Conservation (phyloP, 2,797 vertebrate genomes). For the Loris lydekkerianus region DNA sequence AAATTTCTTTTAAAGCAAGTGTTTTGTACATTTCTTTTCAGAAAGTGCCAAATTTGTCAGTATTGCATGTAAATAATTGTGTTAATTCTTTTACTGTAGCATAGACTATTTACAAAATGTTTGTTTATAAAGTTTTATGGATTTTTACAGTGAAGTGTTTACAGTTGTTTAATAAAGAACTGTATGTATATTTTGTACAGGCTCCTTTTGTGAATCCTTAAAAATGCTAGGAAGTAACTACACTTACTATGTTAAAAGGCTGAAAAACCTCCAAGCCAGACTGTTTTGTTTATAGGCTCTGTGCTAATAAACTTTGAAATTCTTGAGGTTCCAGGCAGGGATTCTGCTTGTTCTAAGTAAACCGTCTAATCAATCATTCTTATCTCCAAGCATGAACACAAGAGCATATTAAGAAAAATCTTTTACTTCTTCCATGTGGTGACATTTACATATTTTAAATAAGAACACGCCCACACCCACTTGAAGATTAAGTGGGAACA, state of each 20-base stretch:
- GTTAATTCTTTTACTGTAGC: slow-evolving; percentile 93
- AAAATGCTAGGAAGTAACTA: slow-evolving; percentile 60
- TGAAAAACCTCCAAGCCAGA: background rate
- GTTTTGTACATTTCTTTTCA: slow-evolving; percentile 93
- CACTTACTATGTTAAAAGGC: slow-evolving; percentile 10
- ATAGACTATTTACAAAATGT: slow-evolving; percentile 94
- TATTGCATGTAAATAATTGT: slow-evolving; percentile 98
- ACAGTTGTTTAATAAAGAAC: slow-evolving; percentile 97
- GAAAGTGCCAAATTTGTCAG: slow-evolving; percentile 98
- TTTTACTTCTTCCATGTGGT: slow-evolving; percentile 61
- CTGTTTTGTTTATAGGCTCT: background rate
- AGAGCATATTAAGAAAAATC: slow-evolving; percentile 30
- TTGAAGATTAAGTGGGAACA: slow-evolving; percentile 24
- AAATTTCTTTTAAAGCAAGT: slow-evolving; percentile 90
- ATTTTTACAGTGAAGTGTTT: slow-evolving; percentile 98
- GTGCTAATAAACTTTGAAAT: background rate
- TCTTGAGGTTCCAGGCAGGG: background rate
- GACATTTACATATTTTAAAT: slow-evolving; percentile 29
- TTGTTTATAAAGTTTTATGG: slow-evolving; percentile 95
- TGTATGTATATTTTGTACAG: slow-evolving; percentile 95
- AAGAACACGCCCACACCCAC: background rate
- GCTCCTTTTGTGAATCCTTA: slow-evolving; percentile 87
- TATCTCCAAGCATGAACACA: slow-evolving; percentile 19
- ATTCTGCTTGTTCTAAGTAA: slow-evolving; percentile 12
- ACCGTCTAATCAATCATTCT: background rate